Conservation (phyloP, 2,797 vertebrate genomes). For the Hemitrygon akajei region DNA sequence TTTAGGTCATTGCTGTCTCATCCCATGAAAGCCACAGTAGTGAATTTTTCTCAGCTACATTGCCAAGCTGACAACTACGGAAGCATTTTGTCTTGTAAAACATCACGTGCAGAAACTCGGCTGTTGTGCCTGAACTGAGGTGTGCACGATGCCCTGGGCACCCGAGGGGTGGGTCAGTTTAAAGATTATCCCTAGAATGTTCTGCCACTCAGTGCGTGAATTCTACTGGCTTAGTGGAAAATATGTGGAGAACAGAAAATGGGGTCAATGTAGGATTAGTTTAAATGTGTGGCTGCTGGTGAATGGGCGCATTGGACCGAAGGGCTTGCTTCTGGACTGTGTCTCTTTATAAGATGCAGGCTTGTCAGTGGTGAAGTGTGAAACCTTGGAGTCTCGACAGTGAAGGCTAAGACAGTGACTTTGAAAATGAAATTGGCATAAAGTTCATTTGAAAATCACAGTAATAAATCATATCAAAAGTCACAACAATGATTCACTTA, state of each 20-base stretch:
- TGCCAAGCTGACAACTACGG: background rate
- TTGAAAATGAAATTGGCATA: background rate
- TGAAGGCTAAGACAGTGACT: background rate
- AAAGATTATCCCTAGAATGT: background rate
- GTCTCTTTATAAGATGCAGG: no score
- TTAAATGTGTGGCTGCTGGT: no score
- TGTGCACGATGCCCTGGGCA: background rate
- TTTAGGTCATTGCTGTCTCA: conserved; percentile 44
- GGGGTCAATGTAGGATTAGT: no score
- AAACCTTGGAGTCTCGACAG: background rate
- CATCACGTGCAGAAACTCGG: background rate
- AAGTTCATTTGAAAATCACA: background rate
- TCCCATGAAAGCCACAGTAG: background rate
- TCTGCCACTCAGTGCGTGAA: no score
- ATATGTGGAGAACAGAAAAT: no score
- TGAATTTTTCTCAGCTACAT: background rate
- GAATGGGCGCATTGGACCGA: no score
- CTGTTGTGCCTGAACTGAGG: background rate
- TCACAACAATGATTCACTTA: background rate
- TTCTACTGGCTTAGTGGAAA: background rate
- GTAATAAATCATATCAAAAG: background rate
- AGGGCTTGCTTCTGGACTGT: no score
- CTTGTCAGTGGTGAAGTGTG: background rate
- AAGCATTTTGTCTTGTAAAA: background rate
- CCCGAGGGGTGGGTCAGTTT: background rate